Evolutionary conservation across 1,140 invertebrate species (phyloP).

Genomic region (Drosophila pachea): DNA sequence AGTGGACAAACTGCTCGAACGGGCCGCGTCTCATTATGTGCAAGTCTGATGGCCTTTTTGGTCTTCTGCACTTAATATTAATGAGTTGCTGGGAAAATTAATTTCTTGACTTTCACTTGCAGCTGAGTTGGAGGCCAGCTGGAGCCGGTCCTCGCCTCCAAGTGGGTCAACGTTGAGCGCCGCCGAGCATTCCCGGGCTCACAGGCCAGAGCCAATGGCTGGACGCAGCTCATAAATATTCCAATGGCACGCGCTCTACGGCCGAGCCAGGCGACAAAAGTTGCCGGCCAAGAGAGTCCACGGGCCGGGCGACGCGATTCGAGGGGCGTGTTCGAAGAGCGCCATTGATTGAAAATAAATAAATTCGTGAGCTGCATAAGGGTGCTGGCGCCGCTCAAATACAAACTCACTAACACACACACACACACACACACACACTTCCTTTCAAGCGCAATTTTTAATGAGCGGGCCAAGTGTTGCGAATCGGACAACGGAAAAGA

Average conservation of each 20-base stretch:
- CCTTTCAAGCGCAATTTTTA: constrained; percentile 12
- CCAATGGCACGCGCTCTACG: constrained; percentile 65
- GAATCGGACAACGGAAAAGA: background rate
- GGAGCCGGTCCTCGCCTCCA: constrained; percentile 51
- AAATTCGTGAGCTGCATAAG: constrained; percentile 46
- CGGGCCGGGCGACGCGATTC: background rate
- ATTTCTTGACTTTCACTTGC: constrained; percentile 70
- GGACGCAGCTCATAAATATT: constrained; percentile 70
- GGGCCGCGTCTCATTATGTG: constrained; percentile 56
- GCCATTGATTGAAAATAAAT: constrained; percentile 75
- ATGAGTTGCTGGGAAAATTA: constrained; percentile 73
- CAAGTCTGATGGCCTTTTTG: constrained; percentile 58
- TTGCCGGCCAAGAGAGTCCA: constrained; percentile 41
- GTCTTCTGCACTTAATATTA: constrained; percentile 70
- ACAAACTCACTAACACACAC: too few species aligned
- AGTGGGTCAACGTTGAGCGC: constrained; percentile 73
- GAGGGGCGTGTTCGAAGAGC: constrained; percentile 4
- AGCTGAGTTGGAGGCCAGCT: constrained; percentile 1
- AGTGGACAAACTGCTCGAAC: constrained; percentile 14
- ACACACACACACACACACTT: constrained; percentile 18
- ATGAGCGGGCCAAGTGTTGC: constrained; percentile 7
- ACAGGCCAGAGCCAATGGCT: constrained; percentile 33
- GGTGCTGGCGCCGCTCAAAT: constrained; percentile 19
- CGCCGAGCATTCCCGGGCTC: constrained; percentile 27
- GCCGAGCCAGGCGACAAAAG: constrained; percentile 31